phyloP scores from a whole-genome alignment of 1,140 invertebrate species.

The Phocides pigmalion region DNA sequence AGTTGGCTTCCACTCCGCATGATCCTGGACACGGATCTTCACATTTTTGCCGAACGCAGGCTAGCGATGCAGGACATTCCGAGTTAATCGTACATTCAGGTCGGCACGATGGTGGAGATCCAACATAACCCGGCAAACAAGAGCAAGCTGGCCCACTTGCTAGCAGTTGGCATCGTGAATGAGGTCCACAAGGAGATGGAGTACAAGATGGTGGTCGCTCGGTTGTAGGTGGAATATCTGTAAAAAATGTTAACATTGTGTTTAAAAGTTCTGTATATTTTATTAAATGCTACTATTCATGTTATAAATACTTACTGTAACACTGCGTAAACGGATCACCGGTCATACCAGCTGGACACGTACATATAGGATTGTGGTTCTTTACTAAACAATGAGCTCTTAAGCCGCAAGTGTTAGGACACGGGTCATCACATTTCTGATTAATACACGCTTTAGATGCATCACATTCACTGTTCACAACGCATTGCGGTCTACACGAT shows the following conservation, averaged over 20 bases:
- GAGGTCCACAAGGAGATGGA: slow-evolving; percentile 92
- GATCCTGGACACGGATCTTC: slow-evolving; percentile 90
- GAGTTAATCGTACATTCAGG: slow-evolving; percentile 90
- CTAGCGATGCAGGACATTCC: slow-evolving; percentile 88
- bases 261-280: slow-evolving; percentile 20
- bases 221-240: slow-evolving; percentile 77
- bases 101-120: slow-evolving; percentile 89
- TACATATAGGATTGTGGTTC: slow-evolving; percentile 88
- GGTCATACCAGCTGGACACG: slow-evolving; percentile 88
- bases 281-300: neutral
- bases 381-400: slow-evolving; percentile 89
- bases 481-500: slow-evolving; percentile 90
- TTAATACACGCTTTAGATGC: slow-evolving; percentile 89
- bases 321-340: slow-evolving; percentile 89
- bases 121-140: slow-evolving; percentile 89
- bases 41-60: slow-evolving; percentile 90
- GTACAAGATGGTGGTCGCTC: slow-evolving; percentile 88
- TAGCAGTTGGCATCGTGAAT: slow-evolving; percentile 90
- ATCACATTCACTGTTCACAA: slow-evolving; percentile 90
- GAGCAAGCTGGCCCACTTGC: slow-evolving; percentile 90
- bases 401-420: slow-evolving; percentile 89
- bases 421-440: slow-evolving; percentile 92
- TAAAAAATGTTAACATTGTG: slow-evolving; percentile 17
- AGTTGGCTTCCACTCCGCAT: slow-evolving; percentile 90
- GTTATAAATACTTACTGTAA: slow-evolving; percentile 66